Evolutionary conservation across 2,888 invertebrate species (phyloP).

Genomic region (Aspidiotus destructor): DNA sequence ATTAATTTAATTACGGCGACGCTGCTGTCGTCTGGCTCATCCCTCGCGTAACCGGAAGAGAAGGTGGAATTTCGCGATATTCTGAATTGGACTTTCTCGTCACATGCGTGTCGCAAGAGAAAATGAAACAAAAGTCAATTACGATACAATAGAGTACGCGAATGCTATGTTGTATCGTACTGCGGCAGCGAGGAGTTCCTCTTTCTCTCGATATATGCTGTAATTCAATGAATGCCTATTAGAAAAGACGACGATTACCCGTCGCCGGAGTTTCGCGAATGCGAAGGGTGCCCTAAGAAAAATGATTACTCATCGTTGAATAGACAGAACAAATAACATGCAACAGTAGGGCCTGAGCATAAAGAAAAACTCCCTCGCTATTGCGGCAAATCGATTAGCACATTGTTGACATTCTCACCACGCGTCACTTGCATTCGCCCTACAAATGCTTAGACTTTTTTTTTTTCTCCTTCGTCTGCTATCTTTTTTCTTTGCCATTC

Average conservation of each 20-base stretch:
- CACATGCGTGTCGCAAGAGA: background rate
- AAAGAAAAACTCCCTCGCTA: background rate
- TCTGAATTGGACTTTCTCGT: no score
- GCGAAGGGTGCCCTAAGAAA: conserved; percentile 26
- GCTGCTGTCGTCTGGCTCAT: no score
- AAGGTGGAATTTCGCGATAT: no score
- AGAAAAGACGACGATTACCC: conserved; percentile 4
- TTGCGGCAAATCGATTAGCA: conserved; percentile 29
- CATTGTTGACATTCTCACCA: conserved; percentile 32
- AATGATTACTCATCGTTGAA: conserved; percentile 30
- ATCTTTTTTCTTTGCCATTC: background rate
- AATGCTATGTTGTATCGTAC: no score
- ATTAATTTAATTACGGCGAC: no score
- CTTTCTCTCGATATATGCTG: no score
- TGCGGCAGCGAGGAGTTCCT: no score
- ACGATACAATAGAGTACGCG: conserved; percentile 9
- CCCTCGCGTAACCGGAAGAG: no score
- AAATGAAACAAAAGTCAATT: conserved; percentile 15
- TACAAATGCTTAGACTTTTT: conserved; percentile 19
- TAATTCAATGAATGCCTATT: conserved; percentile 17
- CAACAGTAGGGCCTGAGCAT: conserved; percentile 1
- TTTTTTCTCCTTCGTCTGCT: conserved; percentile 2
- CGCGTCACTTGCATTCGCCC: conserved; percentile 30
- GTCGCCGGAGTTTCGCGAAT: background rate
- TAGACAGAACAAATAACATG: conserved; percentile 26